A percentile compares a stretch with the other conserved stretches of the same genome.
phyloP scores from a whole-genome alignment of 2,888 invertebrate genomes.

The Pedicia rivosa region DNA sequence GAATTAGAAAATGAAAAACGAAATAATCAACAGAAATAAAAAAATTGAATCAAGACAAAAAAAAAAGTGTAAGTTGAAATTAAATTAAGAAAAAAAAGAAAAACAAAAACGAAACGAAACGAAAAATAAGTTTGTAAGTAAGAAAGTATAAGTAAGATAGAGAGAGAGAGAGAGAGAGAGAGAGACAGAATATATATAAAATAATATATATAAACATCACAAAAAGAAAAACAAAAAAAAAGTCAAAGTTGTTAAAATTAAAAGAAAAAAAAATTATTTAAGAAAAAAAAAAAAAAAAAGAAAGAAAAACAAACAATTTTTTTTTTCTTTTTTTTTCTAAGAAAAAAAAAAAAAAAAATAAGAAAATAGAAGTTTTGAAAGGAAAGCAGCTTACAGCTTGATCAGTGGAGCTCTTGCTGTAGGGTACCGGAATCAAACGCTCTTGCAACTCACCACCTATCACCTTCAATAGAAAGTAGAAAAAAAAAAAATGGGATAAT shows the following conservation, averaged over 20 bases:
- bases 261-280: slow-evolving; percentile 22
- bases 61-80: no score
- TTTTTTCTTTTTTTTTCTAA: slow-evolving; percentile 6
- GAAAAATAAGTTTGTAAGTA: no score
- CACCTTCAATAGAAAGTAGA: slow-evolving; percentile 86
- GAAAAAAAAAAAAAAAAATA: slow-evolving; percentile 18
- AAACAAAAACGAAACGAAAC: no score
- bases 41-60: no score
- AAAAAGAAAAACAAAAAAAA: slow-evolving; percentile 4
- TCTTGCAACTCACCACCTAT: slow-evolving; percentile 99
- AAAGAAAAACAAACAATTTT: slow-evolving; percentile 10
- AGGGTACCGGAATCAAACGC: slow-evolving; percentile 98
- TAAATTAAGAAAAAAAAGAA: no score
- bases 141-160: slow-evolving; percentile 9
- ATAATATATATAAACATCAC: not conserved
- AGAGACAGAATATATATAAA: no score
- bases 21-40: no score
- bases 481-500: no score
- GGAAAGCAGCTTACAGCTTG: slow-evolving; percentile 95
- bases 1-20: no score
- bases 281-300: slow-evolving; percentile 15
- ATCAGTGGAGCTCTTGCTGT: slow-evolving; percentile 99
- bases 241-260: slow-evolving; percentile 23
- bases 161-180: not conserved
- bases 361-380: slow-evolving; percentile 33